A percentile compares a stretch with the other conserved stretches of the same genome.
Conservation (phyloP, 1,140 invertebrate genomes). For the Apocrypta bakeri region DNA sequence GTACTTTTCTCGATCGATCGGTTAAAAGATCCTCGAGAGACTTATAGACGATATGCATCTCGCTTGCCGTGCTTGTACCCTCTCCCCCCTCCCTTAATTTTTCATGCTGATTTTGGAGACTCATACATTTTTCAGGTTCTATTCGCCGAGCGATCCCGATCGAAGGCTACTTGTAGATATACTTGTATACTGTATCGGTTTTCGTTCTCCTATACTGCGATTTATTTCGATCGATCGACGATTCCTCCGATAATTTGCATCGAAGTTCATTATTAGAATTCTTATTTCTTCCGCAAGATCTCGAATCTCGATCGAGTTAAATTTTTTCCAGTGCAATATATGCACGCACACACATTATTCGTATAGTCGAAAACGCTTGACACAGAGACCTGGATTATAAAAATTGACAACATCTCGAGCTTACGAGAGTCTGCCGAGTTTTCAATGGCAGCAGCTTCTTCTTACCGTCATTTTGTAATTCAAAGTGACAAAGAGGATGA, state of each 20-base stretch:
- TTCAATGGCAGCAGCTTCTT: not conserved
- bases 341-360: not conserved
- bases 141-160: not conserved
- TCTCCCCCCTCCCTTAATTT: not conserved
- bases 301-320: too few species aligned
- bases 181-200: too few species aligned
- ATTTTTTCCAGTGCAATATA: too few species aligned
- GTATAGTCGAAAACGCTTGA: not conserved
- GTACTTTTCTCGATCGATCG: too few species aligned
- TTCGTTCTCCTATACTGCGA: not conserved
- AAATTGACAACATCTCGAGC: not conserved
- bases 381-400: not conserved
- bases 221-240: not conserved
- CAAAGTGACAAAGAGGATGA: not conserved
- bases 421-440: too few species aligned
- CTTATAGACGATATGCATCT: not conserved
- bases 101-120: conserved; percentile 18
- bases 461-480: conserved; percentile 2
- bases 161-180: not conserved
- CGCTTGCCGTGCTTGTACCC: not conserved
- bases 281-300: too few species aligned
- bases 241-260: too few species aligned
- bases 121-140: conserved; percentile 12
- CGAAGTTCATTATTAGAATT: too few species aligned
- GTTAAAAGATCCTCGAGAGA: not conserved